Base-by-base conservation (phyloP, 2,797 vertebrate species). In the Oreortyx pictus region DNA sequence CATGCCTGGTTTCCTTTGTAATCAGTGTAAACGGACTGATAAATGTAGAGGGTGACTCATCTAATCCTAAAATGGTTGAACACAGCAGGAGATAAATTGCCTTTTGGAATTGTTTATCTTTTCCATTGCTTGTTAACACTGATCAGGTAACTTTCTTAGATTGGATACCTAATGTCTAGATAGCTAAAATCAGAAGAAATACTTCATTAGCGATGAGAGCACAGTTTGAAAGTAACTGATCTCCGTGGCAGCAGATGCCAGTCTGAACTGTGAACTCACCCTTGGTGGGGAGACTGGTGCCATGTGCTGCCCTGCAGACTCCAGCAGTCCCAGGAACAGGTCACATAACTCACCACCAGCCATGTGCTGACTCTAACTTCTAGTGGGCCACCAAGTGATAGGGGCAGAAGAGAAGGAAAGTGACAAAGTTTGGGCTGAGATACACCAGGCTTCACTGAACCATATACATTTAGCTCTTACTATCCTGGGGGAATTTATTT, bases 21-120 rank as follows among this genome's bases (percentile, higher is more conserved):
- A 83, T 86, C 73, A 46, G 41, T 24, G 33, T 31, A 64, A 60
- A 89, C n/a, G 27, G 27, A 64, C 25, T 65, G 65, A 65, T 68
- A 74, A 82, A 82, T 33, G 44, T 52, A 39, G 50, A 18, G 29
- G 24, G 20, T 93, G 93, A 89, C 41, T 93, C 87, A 93, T 60
- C 70, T 92, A 86, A 94, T 88, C 43, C 31, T 27, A 27, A 83
- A 91, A 81, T 37, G 16, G 31, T 3, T 81, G 66, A 88, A 87
- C 11, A 75, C 41, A 92, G 85, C 12, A 80, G 41, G 49, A 86
- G 29, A 66, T 35, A 89, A 82, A 86, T 23, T 56, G 39, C 72
- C 43, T 89, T 86, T 86, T 62, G 65, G 35, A 68, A 91, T 31
- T 59, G 37, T 73, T 47, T 80, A 2, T 60, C 46, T 78, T 79